Evolutionary conservation across 2,888 invertebrate species (phyloP), one percentile per base, ranked within the genome.

Genomic region (Drosophila birchii): DNA sequence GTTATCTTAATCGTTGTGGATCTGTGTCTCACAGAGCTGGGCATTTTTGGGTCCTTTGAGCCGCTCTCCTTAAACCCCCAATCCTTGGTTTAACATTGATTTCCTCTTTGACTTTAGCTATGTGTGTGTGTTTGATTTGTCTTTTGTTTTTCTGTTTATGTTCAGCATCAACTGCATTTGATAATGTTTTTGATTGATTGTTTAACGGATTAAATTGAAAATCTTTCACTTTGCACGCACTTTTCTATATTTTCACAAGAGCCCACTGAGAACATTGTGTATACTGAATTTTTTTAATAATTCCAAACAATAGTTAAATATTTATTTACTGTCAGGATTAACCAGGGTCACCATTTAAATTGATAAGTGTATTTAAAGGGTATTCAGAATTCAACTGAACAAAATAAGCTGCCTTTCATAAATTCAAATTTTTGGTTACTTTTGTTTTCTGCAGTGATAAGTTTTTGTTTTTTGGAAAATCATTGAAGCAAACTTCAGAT

Each of bases 11-110:
- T 53, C 36, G 54, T 69, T 71, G 71, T 72, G 74, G 72, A 68
- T 36, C 71, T 75, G 36, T 44, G 34, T 69, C 67, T 75, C 88
- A 73, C 62, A 55, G 80, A 82, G 54, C 76, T 88, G 73, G 75
- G 80, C 83, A 83, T 83, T 72, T 83, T 83, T 73, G 66, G 44
- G 47, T 79, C 53, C 71, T 53, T 62, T 58, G 18, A 39, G 73
- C 49, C 72, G 61, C 51, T 38, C 64, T 49, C 41, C 60, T 20
- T 49, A 26, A 29, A 57, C 54, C 43, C 43, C 44, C 16, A 29
- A 49, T 26, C 53, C 43, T 14, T 20, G 44, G 32, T 11, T 29
- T 34, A 29, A 51, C 56, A 45, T 72, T 39, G 43, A 12, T 38
- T 23, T 41, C 14, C n/a, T 12, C n/a, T 34, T 44, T 23, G 64